A percentile compares a stretch with the other conserved stretches of the same genome.
Conservation (phyloP, 2,113 vertebrate species). For the Damaliscus lunatus region DNA sequence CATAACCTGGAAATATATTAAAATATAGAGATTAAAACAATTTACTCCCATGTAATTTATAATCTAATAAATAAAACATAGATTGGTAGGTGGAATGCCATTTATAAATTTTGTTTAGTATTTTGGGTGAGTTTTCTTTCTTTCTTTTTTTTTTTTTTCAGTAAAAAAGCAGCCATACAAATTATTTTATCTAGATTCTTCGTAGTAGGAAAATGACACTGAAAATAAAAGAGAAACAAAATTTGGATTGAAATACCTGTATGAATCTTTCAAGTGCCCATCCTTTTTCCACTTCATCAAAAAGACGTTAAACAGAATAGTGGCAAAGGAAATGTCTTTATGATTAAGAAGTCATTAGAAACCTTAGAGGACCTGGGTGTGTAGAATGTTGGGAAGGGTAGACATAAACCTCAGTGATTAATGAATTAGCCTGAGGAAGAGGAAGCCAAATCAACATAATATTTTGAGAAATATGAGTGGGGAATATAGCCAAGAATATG, state of each 20-base stretch:
- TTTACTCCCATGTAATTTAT: not conserved
- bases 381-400: not conserved
- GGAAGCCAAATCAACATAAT: not conserved
- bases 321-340: not conserved
- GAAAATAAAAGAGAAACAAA: not conserved
- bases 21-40: not conserved
- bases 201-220: not conserved
- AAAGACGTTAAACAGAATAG: not conserved
- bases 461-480: not conserved
- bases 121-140: not conserved
- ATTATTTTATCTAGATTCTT: not conserved
- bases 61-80: not conserved
- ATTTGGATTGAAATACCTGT: not conserved
- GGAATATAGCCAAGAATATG: not conserved
- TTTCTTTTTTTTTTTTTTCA: not conserved
- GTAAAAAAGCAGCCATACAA: not conserved
- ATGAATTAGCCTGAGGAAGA: not conserved
- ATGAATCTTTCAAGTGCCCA: not conserved
- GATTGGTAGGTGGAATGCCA: not conserved
- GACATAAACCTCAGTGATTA: not conserved
- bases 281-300: not conserved
- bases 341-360: constrained; percentile 11
- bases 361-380: not conserved
- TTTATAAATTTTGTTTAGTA: not conserved
- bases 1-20: not conserved